phyloP scores from a whole-genome alignment of 2,888 invertebrate genomes.

The Apomyelois bistriatella region DNA sequence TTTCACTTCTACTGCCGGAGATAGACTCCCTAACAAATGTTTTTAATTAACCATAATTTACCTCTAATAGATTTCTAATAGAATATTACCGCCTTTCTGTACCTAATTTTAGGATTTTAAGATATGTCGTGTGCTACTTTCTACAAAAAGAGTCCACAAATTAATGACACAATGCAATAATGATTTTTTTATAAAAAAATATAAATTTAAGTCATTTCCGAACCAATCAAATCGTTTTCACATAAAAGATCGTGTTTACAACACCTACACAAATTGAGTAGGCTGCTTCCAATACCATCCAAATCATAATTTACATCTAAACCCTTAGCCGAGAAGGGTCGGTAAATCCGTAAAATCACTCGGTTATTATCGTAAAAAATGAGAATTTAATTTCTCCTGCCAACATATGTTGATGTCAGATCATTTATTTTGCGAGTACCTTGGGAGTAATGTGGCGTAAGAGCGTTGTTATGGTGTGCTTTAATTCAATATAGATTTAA shows the following conservation, averaged over 20 bases:
- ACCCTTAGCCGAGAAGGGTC: slow-evolving; percentile 8
- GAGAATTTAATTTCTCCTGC: slow-evolving; percentile 13
- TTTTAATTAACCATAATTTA: too few relatives aligned
- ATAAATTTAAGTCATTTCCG: too few relatives aligned
- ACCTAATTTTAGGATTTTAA: too few relatives aligned
- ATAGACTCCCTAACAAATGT: too few relatives aligned
- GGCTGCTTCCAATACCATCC: not conserved
- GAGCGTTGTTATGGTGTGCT: not conserved
- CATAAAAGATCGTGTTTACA: slow-evolving; percentile 9
- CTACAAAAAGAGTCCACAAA: too few relatives aligned
- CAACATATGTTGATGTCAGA: slow-evolving; percentile 13
- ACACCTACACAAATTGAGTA: not conserved
- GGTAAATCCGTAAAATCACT: slow-evolving; percentile 13
- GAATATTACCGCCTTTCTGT: too few relatives aligned
- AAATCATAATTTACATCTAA: slow-evolving; percentile 10
- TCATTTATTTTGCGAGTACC: slow-evolving; percentile 12
- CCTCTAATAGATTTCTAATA: too few relatives aligned
- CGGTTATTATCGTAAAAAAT: slow-evolving; percentile 13
- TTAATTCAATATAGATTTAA: not conserved
- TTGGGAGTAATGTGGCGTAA: slow-evolving; percentile 1
- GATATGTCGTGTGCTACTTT: too few relatives aligned
- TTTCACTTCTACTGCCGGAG: too few relatives aligned
- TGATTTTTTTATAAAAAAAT: too few relatives aligned
- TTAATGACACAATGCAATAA: too few relatives aligned
- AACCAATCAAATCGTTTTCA: not conserved